A percentile compares a stretch with the other conserved stretches of the same genome.
These are phyloP conservation scores for Pardosa pseudoannulata DNA, from an alignment of 2,888 invertebrate species.

Conservation along the genomic window DNA sequence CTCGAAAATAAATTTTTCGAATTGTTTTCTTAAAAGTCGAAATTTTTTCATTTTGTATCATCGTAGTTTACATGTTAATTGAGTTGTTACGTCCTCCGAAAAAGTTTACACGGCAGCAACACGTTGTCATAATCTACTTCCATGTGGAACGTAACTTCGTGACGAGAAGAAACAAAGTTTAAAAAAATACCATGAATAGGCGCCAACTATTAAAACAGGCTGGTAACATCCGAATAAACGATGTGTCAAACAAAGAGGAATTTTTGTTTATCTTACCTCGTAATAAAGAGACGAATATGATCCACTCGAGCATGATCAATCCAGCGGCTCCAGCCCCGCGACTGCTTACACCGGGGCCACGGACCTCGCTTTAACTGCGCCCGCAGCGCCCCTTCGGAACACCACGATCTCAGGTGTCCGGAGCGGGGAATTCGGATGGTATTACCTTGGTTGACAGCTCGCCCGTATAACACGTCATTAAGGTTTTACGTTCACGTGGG, in stretches of 20 bases:
- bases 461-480: background rate
- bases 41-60: too few relatives aligned
- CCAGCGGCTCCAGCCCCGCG: constrained; percentile 55
- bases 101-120: background rate
- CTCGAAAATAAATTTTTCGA: too few relatives aligned
- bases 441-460: background rate
- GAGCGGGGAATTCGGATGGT: constrained; percentile 52
- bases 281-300: constrained; percentile 50
- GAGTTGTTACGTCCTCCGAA: too few relatives aligned
- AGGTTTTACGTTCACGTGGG: background rate
- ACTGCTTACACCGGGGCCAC: constrained; percentile 18
- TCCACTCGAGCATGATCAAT: constrained; percentile 66
- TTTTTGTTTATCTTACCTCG: constrained; percentile 52
- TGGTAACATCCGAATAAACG: background rate
- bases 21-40: too few relatives aligned
- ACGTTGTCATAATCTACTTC: background rate
- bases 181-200: background rate
- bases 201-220: background rate
- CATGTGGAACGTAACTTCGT: background rate
- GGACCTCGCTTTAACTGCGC: constrained; percentile 41
- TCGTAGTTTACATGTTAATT: too few relatives aligned
- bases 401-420: constrained; percentile 1
- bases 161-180: background rate
- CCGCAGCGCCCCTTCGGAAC: constrained; percentile 49
- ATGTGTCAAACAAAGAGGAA: constrained; percentile 7